phyloP scores from a whole-genome alignment of 2,113 vertebrate species.

The Todiramphus saurophagus region DNA sequence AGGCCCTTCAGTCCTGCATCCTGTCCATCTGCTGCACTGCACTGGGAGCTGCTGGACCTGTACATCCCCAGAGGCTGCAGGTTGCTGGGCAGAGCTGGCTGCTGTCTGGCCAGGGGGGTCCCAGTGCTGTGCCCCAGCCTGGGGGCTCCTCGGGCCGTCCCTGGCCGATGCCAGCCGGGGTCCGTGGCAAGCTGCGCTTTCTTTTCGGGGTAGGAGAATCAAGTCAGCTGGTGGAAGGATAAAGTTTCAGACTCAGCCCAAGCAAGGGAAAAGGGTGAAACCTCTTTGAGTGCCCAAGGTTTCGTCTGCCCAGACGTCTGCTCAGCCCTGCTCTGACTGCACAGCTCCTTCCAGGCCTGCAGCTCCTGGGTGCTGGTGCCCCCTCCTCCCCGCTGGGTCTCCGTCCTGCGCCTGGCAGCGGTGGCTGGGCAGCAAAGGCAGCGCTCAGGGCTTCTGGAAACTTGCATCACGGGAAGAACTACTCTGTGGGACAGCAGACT shows the following conservation, averaged over 20 bases:
- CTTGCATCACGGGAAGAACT: background rate
- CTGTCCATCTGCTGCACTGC: background rate
- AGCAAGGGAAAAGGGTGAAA: background rate
- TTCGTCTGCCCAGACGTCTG: fast-evolving
- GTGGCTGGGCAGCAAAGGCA: background rate
- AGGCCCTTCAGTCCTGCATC: background rate
- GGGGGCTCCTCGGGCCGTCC: background rate
- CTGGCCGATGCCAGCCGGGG: background rate
- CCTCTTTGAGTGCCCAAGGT: background rate
- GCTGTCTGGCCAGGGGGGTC: fast-evolving
- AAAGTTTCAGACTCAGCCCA: background rate
- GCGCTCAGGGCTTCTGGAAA: background rate
- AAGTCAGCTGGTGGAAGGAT: background rate
- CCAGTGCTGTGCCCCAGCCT: fast-evolving
- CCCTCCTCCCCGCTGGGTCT: no score
- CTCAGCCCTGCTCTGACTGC: fast-evolving
- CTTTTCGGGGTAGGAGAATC: background rate
- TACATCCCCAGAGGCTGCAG: background rate
- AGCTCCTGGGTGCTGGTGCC: background rate
- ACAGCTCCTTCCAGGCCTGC: background rate
- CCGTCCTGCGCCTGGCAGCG: background rate
- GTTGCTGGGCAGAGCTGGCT: background rate
- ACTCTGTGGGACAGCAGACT: background rate
- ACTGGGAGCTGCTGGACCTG: background rate
- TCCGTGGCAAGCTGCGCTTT: fast-evolving